Evolutionary conservation across 2,797 vertebrate genomes (phyloP).

Genomic region (Microctenopoma steveboyesi): DNA sequence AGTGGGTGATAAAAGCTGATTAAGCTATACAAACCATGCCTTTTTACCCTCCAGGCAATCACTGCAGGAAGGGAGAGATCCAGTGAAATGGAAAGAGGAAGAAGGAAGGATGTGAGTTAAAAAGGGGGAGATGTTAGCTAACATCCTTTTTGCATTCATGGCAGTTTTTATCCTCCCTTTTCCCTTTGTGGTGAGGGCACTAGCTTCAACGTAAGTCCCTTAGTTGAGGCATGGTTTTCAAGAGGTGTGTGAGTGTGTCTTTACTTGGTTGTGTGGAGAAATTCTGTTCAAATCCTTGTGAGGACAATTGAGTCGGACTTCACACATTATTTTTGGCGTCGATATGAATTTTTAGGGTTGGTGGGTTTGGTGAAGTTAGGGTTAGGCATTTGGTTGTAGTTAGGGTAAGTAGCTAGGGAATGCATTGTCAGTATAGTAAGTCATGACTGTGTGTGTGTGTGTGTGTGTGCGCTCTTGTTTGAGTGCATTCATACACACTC

Average conservation of each 20-base stretch:
- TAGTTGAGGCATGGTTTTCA: conserved; percentile 59
- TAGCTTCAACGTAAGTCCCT: conserved; percentile 57
- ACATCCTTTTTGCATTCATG: conserved; percentile 57
- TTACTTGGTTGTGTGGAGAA: neutral
- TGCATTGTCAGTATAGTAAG: no score
- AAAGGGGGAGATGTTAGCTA: conserved; percentile 39
- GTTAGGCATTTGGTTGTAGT: no score
- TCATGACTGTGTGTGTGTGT: no score
- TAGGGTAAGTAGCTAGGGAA: no score
- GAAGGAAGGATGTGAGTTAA: conserved; percentile 50
- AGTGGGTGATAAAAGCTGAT: conserved; percentile 51
- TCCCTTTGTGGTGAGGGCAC: conserved; percentile 53
- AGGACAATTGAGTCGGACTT: no score
- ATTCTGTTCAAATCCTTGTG: neutral
- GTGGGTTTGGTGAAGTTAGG: no score
- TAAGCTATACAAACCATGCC: conserved; percentile 37
- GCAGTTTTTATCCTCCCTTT: conserved; percentile 48
- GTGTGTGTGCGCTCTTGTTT: no score
- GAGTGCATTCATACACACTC: neutral
- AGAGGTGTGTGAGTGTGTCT: conserved; percentile 26
- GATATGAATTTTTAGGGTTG: no score
- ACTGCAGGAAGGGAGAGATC: conserved; percentile 57
- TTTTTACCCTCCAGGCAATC: conserved; percentile 24
- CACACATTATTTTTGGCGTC: no score
- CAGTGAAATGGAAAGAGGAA: conserved; percentile 47